These are phyloP conservation scores for Cynoglossus semilaevis DNA, from an alignment of 2,113 vertebrate genomes.

Conservation along the genomic window DNA sequence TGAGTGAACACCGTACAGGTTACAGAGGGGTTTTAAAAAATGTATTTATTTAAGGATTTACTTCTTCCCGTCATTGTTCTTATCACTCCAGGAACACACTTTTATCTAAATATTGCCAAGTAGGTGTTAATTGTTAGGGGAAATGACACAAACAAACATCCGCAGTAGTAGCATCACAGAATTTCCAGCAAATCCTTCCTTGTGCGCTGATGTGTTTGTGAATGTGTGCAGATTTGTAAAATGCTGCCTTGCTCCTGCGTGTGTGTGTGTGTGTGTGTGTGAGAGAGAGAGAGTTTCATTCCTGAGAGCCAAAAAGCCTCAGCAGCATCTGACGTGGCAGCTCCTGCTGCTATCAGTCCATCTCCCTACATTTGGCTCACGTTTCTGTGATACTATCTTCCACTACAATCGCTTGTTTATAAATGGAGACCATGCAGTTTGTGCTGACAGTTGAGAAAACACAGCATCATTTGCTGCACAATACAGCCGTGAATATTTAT, in stretches of 20 bases:
- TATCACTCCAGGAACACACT: no score
- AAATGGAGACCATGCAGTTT: constrained; percentile 56
- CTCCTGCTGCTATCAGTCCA: constrained; percentile 62
- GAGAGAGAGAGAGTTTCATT: constrained; percentile 38
- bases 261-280: constrained; percentile 10
- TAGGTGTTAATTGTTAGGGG: no score
- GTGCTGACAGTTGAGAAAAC: constrained; percentile 44
- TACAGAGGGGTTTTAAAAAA: no score
- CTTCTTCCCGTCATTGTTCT: no score
- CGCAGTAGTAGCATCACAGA: no score
- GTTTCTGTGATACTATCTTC: constrained; percentile 67
- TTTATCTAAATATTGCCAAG: no score
- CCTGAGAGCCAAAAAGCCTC: constrained; percentile 72
- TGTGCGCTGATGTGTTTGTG: constrained; percentile 6
- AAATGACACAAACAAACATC: no score
- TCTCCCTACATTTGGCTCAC: constrained; percentile 65
- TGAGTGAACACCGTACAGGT: no score
- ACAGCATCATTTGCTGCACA: constrained; percentile 23
- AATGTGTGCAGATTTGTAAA: constrained; percentile 8
- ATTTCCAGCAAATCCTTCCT: constrained; percentile 44
- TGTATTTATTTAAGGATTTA: no score
- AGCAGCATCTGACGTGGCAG: constrained; percentile 75
- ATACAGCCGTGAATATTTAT: constrained; percentile 21
- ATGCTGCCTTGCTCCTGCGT: constrained; percentile 33
- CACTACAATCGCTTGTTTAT: constrained; percentile 65